A percentile compares a stretch with the other conserved stretches of the same genome.
Evolutionary conservation across 2,888 invertebrate genomes (phyloP).

Genomic region (Zhuqinia jingwanae): DNA sequence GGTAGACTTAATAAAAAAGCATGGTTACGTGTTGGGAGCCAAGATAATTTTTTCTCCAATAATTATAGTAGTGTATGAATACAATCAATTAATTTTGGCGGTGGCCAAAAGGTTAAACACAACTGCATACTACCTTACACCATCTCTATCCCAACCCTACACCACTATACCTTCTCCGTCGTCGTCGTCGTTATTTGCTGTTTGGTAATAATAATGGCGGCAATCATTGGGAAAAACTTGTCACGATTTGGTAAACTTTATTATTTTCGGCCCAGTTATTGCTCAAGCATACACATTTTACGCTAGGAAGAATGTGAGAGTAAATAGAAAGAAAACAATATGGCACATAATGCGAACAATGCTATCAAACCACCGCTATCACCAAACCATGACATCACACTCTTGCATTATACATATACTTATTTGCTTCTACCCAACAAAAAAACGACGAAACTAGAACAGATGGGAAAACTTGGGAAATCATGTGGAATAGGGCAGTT

Average conservation of each 20-base stretch:
- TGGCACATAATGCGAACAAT: not conserved
- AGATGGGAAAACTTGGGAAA: conserved; percentile 29
- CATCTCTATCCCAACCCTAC: not conserved
- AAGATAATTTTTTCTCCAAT: too few species aligned
- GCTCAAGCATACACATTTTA: not conserved
- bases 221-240: conserved; percentile 37
- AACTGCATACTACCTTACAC: too few species aligned
- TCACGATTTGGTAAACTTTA: conserved; percentile 17
- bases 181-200: not conserved
- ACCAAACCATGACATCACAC: not conserved
- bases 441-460: not conserved
- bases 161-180: not conserved
- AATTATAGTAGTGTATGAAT: too few species aligned
- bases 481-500: conserved; percentile 37
- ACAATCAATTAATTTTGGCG: not conserved
- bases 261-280: not conserved
- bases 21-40: too few species aligned
- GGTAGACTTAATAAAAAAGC: too few species aligned
- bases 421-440: too few species aligned
- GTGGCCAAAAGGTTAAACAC: too few species aligned
- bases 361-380: not conserved
- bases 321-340: not conserved
- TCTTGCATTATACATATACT: too few species aligned
- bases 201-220: conserved; percentile 27
- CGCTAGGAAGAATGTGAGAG: not conserved